Evolutionary conservation across 1,140 invertebrate genomes (phyloP).

Genomic region (Aphidius gifuensis): DNA sequence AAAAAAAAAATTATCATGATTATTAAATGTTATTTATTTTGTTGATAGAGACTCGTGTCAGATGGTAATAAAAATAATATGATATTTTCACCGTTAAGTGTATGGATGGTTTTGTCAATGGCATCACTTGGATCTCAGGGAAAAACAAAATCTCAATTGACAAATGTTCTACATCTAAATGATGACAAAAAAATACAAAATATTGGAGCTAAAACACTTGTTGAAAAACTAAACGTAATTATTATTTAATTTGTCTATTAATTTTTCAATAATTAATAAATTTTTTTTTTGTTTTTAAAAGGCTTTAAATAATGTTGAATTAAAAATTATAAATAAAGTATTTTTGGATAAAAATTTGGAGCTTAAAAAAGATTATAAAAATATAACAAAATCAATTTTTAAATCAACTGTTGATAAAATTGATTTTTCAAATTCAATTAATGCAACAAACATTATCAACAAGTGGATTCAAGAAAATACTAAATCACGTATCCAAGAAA

Average conservation of each 20-base stretch:
- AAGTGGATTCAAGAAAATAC: conserved; percentile 58
- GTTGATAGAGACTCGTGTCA: conserved; percentile 26
- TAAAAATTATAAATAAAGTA: conserved; percentile 30
- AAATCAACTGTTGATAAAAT: conserved; percentile 38
- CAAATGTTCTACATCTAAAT: conserved; percentile 35
- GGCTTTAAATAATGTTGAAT: conserved; percentile 12
- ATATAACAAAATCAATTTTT: conserved; percentile 31
- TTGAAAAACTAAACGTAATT: conserved; percentile 39
- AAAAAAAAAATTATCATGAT: background rate
- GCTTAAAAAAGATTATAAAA: conserved; percentile 32
- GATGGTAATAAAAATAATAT: conserved; percentile 31
- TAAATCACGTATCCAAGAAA: conserved; percentile 56
- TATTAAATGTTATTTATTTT: conserved; percentile 6
- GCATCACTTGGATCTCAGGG: conserved; percentile 38
- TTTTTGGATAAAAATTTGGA: conserved; percentile 28
- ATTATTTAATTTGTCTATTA: background rate
- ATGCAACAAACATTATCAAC: conserved; percentile 55
- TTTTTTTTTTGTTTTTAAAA: conserved; percentile 1
- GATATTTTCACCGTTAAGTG: conserved; percentile 41
- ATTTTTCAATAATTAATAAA: background rate
- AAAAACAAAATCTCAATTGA: conserved; percentile 37
- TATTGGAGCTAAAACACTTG: conserved; percentile 32
- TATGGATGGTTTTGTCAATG: conserved; percentile 40
- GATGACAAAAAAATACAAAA: conserved; percentile 21
- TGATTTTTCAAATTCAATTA: conserved; percentile 41